phyloP scores from a whole-genome alignment of 2,113 vertebrate genomes.

The Fulica atra region DNA sequence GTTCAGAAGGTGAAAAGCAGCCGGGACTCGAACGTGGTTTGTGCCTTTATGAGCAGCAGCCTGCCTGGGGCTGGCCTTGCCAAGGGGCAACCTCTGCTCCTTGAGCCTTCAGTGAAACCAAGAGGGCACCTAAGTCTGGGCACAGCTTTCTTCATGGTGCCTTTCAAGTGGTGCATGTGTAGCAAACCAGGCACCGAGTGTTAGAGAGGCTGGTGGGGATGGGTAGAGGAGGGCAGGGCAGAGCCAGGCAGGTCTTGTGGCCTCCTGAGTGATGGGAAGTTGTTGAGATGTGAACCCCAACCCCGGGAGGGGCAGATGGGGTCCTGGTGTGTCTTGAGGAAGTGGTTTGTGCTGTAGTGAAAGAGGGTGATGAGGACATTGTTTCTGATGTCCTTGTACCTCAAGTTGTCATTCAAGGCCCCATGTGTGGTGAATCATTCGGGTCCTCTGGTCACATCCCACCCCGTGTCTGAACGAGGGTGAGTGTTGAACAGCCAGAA shows the following conservation, averaged over 20 bases:
- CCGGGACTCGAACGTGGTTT: background rate
- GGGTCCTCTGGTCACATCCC: background rate
- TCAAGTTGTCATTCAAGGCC: background rate
- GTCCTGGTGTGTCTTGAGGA: background rate
- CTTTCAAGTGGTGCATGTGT: background rate
- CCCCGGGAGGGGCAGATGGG: background rate
- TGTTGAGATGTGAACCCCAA: background rate
- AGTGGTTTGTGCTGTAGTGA: background rate
- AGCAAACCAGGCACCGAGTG: background rate
- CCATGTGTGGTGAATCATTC: accelerated
- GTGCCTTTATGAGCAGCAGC: background rate
- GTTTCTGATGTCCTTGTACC: background rate
- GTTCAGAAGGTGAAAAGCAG: background rate
- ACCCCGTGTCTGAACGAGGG: background rate
- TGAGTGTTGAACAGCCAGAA: background rate
- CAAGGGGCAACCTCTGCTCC: background rate
- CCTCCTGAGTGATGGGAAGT: background rate
- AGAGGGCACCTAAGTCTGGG: background rate
- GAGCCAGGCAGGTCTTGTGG: background rate
- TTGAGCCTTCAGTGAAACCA: background rate
- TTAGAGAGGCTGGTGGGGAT: background rate
- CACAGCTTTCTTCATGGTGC: background rate
- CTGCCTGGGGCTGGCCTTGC: background rate
- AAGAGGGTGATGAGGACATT: background rate
- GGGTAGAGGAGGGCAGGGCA: background rate